Conservation (phyloP, 2,888 invertebrate genomes). For the Sycophila texana region DNA sequence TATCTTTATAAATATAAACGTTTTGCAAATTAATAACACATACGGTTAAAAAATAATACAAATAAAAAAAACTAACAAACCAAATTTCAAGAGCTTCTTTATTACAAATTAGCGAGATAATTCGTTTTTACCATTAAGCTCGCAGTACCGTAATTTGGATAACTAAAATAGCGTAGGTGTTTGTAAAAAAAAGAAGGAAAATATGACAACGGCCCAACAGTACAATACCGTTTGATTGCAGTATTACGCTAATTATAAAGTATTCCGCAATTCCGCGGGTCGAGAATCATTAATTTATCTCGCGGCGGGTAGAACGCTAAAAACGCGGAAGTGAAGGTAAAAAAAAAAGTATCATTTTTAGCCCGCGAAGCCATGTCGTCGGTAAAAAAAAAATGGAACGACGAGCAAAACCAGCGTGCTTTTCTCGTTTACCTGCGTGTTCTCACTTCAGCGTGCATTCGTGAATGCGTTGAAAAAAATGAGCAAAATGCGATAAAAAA, state of each 20-base stretch:
- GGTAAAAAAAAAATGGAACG: neutral
- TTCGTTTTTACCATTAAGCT: neutral
- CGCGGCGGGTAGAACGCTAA: neutral
- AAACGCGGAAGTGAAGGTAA: neutral
- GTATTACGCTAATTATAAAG: neutral
- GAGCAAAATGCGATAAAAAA: neutral
- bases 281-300: neutral
- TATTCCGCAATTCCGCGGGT: neutral
- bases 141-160: neutral
- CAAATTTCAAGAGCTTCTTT: no score
- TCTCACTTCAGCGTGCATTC: neutral
- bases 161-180: no score
- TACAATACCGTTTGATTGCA: neutral
- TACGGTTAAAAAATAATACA: no score
- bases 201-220: neutral
- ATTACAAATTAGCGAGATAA: neutral
- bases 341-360: neutral
- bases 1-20: no score
- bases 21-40: no score
- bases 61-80: no score
- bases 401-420: no score
- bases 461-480: neutral
- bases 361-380: neutral
- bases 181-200: neutral
- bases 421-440: neutral